These are phyloP conservation scores for Batillaria attramentaria DNA, from an alignment of 1,140 invertebrate genomes.

Conservation along the genomic window DNA sequence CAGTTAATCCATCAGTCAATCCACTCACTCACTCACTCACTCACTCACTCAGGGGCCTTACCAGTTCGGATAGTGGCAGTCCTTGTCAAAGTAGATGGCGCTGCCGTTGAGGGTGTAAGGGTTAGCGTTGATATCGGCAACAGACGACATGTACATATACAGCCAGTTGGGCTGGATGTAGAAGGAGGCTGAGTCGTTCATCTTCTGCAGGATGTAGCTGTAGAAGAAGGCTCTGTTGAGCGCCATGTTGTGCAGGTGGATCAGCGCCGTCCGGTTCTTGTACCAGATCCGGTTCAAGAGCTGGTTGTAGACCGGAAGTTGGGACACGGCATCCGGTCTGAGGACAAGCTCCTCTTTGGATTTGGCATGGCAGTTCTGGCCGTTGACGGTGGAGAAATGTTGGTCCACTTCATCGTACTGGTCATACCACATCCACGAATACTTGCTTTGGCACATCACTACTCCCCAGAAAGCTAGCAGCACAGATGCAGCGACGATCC, in stretches of 20 bases:
- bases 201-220: slow-evolving; percentile 86
- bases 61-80: slow-evolving; percentile 86
- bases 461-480: no score
- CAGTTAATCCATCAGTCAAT: no score
- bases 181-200: slow-evolving; percentile 63
- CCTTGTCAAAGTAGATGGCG: slow-evolving; percentile 93
- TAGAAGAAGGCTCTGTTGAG: slow-evolving; percentile 95
- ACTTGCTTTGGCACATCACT: no score
- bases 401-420: slow-evolving; percentile 88
- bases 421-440: no score
- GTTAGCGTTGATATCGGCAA: slow-evolving; percentile 94
- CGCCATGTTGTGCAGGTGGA: slow-evolving; percentile 97
- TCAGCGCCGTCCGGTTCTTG: slow-evolving; percentile 91
- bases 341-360: slow-evolving; percentile 84
- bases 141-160: slow-evolving; percentile 95
- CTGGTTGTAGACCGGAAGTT: slow-evolving; percentile 94
- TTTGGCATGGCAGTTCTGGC: slow-evolving; percentile 90
- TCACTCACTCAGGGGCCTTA: no score
- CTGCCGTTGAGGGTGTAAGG: slow-evolving; percentile 89
- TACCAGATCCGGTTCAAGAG: slow-evolving; percentile 88
- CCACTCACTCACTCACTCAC: no score
- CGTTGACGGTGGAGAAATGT: slow-evolving; percentile 83
- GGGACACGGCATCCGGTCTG: slow-evolving; percentile 86
- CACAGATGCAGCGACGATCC: no score
- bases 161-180: slow-evolving; percentile 97